Evolutionary conservation across 2,797 vertebrate species (phyloP).

Genomic region (Xerus rutilus): DNA sequence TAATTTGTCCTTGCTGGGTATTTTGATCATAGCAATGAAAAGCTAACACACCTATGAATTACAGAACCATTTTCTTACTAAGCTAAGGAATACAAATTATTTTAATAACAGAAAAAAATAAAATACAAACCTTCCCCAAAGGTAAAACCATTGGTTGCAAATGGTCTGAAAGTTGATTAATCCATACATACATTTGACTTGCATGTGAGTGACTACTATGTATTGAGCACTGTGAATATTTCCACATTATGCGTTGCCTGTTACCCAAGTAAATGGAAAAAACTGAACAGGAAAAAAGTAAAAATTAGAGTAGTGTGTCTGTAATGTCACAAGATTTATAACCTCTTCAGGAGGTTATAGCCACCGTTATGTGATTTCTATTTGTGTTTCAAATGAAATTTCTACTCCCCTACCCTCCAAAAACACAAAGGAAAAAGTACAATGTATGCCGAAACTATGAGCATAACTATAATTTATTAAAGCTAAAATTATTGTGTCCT

Average conservation of each 20-base stretch:
- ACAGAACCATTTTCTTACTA: slow-evolving; percentile 30
- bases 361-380: not conserved
- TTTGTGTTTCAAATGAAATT: not conserved
- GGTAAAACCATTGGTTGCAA: not conserved
- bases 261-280: not conserved
- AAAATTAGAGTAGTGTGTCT: not conserved
- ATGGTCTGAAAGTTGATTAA: not conserved
- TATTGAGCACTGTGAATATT: not conserved
- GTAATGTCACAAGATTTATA: not conserved
- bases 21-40: too few relatives aligned
- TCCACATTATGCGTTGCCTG: not conserved
- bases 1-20: too few relatives aligned
- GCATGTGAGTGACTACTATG: not conserved
- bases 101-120: not conserved
- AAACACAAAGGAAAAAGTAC: not conserved
- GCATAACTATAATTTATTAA: not conserved
- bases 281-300: not conserved
- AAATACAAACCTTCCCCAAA: slow-evolving; percentile 18
- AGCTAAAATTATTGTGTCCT: not conserved
- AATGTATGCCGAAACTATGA: not conserved
- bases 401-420: not conserved
- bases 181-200: not conserved
- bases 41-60: not conserved
- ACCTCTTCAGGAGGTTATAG: not conserved
- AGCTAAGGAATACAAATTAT: slow-evolving; percentile 37